phyloP scores from a whole-genome alignment of 2,888 invertebrate genomes.

The Eupithecia dodoneata region DNA sequence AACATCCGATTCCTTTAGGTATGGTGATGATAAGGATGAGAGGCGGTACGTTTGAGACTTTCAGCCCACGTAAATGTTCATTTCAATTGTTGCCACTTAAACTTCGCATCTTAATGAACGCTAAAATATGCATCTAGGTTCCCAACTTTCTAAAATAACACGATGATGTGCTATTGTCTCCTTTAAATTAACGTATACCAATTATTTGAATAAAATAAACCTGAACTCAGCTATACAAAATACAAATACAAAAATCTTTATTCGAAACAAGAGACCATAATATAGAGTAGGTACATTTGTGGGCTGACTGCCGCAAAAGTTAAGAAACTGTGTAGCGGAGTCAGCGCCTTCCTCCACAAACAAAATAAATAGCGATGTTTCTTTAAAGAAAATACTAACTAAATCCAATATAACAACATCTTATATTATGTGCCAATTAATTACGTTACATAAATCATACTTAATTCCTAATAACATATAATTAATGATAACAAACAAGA shows the following conservation, averaged over 20 bases:
- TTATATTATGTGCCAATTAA: not conserved
- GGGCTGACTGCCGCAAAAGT: too few species aligned
- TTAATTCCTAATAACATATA: not conserved
- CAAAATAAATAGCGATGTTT: too few species aligned
- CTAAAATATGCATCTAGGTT: slow-evolving; percentile 34
- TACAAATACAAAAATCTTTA: too few species aligned
- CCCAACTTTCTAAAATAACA: slow-evolving; percentile 68
- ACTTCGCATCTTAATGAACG: not conserved
- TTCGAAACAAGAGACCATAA: too few species aligned
- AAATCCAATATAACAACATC: not conserved
- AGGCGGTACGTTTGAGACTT: slow-evolving; percentile 2
- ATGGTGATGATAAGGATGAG: slow-evolving; percentile 16
- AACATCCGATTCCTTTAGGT: slow-evolving; percentile 13
- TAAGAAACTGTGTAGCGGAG: too few species aligned
- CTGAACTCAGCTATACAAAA: not conserved
- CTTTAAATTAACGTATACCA: not conserved
- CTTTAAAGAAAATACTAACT: not conserved
- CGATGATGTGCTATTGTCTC: slow-evolving; percentile 50
- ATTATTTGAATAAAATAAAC: not conserved
- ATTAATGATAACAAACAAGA: not conserved
- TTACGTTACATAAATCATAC: not conserved
- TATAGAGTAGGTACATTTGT: too few species aligned
- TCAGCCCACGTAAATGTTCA: slow-evolving; percentile 17
- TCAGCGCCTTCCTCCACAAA: too few species aligned
- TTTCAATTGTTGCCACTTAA: not conserved